Base-by-base conservation (phyloP, 2,888 invertebrate species). In the Andrena hattorfiana region DNA sequence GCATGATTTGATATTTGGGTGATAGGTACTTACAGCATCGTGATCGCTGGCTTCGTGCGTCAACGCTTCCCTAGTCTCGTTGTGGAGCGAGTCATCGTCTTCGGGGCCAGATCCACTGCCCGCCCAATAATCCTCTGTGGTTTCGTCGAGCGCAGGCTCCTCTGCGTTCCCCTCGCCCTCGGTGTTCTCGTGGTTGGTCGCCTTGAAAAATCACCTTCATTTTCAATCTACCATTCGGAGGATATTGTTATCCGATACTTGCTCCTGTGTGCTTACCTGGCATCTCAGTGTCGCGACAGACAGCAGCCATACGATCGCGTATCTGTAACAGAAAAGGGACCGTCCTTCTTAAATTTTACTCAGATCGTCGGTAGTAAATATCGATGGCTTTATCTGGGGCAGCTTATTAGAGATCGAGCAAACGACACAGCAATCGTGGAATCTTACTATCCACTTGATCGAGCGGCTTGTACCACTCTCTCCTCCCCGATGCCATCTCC, bases 41-140 rank as follows among this genome's bases (percentile, higher is more conserved):
- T 96, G 96, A 93, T 97, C 96, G 91, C 96, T 97, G 88, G 97
- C 96, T 90, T 97, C 97, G 80, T 96, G 96, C 84, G 96, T 96
- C 48, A 97, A 94, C 0, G 97, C 96, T 92, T 97, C 97, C 92
- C 97, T 95, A 2, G 97, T 96, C 91, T 96, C 96, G 92, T 96
- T 96, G 94, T 95, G 95, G 66, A 83, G 71, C 16, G 83, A 63
- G 16, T 91, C 92, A 6, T 93, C 93, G 48, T 94, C 93, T 35
- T 93, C 93, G 30, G 93, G 93, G 42, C 93, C 93, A 2, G 93
- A 90, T 70, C 94, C 94, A 73, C 94, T 94, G 85, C 94, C 93
- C 72, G 93, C 90, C 94, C 93, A 94, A 85, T 94, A 94, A 83
- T 94, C 94, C 67, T 94, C 94, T 30, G 94, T 94, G 48, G 92